Evolutionary conservation across 2,888 invertebrate species (phyloP).

Genomic region (Protodeltote pygarga): DNA sequence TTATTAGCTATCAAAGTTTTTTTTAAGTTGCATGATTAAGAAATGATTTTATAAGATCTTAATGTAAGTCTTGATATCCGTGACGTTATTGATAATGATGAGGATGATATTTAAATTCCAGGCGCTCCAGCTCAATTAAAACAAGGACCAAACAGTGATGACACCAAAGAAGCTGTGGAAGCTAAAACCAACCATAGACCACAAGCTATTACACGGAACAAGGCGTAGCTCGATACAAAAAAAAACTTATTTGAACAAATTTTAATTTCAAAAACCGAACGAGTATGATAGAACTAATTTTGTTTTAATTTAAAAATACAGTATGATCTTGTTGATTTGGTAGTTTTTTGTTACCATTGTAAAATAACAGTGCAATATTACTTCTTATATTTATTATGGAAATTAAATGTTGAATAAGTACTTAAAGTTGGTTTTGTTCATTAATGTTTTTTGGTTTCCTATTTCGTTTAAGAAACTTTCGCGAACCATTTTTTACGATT

Average conservation of each 20-base stretch:
- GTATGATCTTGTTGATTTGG: slow-evolving; percentile 1
- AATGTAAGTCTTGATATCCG: too few relatives aligned
- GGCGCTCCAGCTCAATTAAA: slow-evolving; percentile 33
- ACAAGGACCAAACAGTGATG: slow-evolving; percentile 21
- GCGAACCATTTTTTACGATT: too few relatives aligned
- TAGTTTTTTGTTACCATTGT: slow-evolving; percentile 42
- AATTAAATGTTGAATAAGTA: slow-evolving; percentile 32
- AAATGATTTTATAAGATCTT: too few relatives aligned
- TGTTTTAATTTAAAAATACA: too few relatives aligned
- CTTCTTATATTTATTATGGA: slow-evolving; percentile 42
- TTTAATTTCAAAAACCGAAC: slow-evolving; percentile 5
- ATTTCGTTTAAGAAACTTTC: too few relatives aligned
- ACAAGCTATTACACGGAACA: slow-evolving; percentile 33
- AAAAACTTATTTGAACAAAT: slow-evolving; percentile 19
- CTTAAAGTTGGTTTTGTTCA: neutral
- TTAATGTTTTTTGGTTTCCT: neutral
- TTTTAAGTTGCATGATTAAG: too few relatives aligned
- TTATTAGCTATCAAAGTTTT: too few relatives aligned
- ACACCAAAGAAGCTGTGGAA: slow-evolving; percentile 40
- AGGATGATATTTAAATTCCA: neutral
- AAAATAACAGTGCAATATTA: slow-evolving; percentile 31
- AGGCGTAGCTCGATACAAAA: slow-evolving; percentile 27
- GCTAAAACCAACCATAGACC: slow-evolving; percentile 29
- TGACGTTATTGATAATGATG: neutral
- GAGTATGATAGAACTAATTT: too few relatives aligned